Conservation (phyloP, 1,140 invertebrate genomes). For the Drosophila nigromelanica region DNA sequence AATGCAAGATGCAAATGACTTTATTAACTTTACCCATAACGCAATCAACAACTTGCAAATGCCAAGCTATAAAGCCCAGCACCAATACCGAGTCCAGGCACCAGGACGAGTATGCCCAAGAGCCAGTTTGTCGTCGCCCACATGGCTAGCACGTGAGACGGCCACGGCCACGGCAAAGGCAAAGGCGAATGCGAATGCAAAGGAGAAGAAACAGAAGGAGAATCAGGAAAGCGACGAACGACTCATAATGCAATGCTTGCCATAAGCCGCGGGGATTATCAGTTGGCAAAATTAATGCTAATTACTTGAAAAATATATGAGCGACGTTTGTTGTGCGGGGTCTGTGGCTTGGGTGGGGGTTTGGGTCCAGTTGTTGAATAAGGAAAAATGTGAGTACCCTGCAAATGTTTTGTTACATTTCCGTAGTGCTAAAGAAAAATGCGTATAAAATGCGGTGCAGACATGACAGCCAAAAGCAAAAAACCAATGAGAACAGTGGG, state of each 20-base stretch:
- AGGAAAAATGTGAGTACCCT: slow-evolving; percentile 37
- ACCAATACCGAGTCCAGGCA: slow-evolving; percentile 10
- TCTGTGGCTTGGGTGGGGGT: not conserved
- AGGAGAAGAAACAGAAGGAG: slow-evolving; percentile 8
- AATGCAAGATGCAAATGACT: slow-evolving; percentile 78
- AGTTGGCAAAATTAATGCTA: slow-evolving; percentile 82
- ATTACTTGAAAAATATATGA: slow-evolving; percentile 82
- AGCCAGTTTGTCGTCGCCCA: slow-evolving; percentile 1
- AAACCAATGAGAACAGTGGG: slow-evolving; percentile 40
- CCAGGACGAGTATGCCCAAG: slow-evolving; percentile 5
- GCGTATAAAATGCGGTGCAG: slow-evolving; percentile 67
- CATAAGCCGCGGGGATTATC: slow-evolving; percentile 67
- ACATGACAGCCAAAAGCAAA: slow-evolving; percentile 47
- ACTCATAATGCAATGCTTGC: slow-evolving; percentile 21
- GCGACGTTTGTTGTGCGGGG: slow-evolving; percentile 31
- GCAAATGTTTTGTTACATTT: slow-evolving; percentile 64
- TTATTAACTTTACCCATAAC: slow-evolving; percentile 77
- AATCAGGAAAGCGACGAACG: slow-evolving; percentile 7
- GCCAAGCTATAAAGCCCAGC: slow-evolving; percentile 44
- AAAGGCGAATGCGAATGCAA: not conserved
- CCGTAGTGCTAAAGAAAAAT: slow-evolving; percentile 49
- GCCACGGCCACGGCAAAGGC: not conserved
- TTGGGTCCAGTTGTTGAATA: too few relatives aligned
- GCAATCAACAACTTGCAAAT: slow-evolving; percentile 69
- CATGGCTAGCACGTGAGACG: slow-evolving; percentile 16